phyloP scores from a whole-genome alignment of 2,888 invertebrate species.

The Melinaea menophilus region DNA sequence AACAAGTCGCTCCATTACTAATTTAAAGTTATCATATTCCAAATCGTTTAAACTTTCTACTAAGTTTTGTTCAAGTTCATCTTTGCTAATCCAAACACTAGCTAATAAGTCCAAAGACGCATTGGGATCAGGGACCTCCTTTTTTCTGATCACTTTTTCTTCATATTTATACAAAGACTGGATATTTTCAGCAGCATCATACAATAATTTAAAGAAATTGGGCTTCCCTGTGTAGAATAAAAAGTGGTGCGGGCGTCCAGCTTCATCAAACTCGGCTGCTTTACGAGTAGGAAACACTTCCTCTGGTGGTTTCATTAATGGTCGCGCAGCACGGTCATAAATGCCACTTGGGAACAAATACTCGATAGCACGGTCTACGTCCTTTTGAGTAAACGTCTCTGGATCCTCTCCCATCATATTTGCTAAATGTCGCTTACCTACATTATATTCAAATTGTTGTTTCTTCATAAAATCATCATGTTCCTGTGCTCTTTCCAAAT shows the following conservation, averaged over 20 bases:
- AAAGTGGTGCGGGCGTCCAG: constrained; percentile 93
- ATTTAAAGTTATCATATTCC: constrained; percentile 85
- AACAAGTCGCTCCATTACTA: constrained; percentile 83
- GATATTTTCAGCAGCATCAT: constrained; percentile 85
- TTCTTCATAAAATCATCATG: constrained; percentile 91
- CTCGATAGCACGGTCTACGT: constrained; percentile 91
- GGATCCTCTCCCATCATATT: constrained; percentile 99
- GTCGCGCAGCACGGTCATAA: constrained; percentile 89
- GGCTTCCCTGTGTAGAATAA: constrained; percentile 95
- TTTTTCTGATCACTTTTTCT: constrained; percentile 82
- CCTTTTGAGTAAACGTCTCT: constrained; percentile 90
- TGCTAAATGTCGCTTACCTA: constrained; percentile 96
- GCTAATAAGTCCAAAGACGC: constrained; percentile 64
- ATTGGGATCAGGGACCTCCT: constrained; percentile 79
- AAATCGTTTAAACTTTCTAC: constrained; percentile 82
- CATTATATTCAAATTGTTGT: constrained; percentile 88
- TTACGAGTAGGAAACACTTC: constrained; percentile 90
- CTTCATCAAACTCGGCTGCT: constrained; percentile 93
- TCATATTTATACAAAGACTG: constrained; percentile 82
- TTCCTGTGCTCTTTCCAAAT: constrained; percentile 87
- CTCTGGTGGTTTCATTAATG: constrained; percentile 93
- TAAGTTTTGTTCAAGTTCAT: constrained; percentile 79
- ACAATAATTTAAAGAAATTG: constrained; percentile 88
- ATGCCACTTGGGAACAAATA: constrained; percentile 98
- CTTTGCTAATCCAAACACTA: constrained; percentile 81